Percentiles rank a stretch among this genome's conserved stretches.
Evolutionary conservation across 2,888 invertebrate genomes (phyloP).

Genomic region (Caenorhabditis sinica): DNA sequence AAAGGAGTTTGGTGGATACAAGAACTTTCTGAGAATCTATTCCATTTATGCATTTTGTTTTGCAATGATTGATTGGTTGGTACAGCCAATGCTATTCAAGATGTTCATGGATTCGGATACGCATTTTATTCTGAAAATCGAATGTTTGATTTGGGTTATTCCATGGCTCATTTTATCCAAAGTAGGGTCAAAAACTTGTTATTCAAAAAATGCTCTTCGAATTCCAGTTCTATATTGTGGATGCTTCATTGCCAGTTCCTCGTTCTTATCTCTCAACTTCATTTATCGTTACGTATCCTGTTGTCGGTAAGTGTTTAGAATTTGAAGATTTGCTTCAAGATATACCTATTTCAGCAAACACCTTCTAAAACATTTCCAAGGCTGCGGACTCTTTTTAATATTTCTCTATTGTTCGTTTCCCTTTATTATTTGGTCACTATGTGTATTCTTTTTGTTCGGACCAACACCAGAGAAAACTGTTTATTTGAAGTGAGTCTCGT

Average conservation of each 20-base stretch:
- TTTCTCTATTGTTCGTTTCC: constrained; percentile 38
- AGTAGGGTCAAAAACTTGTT: no score
- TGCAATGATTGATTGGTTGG: constrained; percentile 23
- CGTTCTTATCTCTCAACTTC: constrained; percentile 40
- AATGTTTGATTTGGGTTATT: neutral
- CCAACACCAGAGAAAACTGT: constrained; percentile 31
- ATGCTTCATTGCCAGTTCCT: constrained; percentile 50
- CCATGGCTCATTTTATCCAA: neutral
- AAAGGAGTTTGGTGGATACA: constrained; percentile 44
- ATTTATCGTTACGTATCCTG: constrained; percentile 31
- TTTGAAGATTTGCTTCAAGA: neutral
- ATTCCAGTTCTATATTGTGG: constrained; percentile 46
- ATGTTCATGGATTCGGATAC: neutral
- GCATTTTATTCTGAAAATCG: constrained; percentile 2
- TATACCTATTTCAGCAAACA: neutral
- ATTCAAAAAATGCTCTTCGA: no score
- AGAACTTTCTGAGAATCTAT: constrained; percentile 41
- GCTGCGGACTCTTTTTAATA: constrained; percentile 9
- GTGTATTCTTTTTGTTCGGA: constrained; percentile 16
- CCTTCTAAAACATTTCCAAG: constrained; percentile 17
- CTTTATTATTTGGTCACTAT: constrained; percentile 26
- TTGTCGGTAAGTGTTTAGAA: constrained; percentile 25
- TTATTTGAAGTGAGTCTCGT: constrained; percentile 27
- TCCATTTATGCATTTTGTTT: constrained; percentile 32
- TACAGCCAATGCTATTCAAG: neutral